Evolutionary conservation across 2,113 vertebrate genomes (phyloP).

Genomic region (human): GRCh38 chrX:132828501-132829000

Average conservation of each 20-base stretch:
- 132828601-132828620: not conserved
- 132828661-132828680: not conserved
- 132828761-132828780: too few species aligned
- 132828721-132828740: too few species aligned
- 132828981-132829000: not conserved
- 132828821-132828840: too few species aligned
- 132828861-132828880: too few species aligned
- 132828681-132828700: not conserved
- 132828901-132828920: not conserved
- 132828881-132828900: not conserved
- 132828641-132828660: not conserved
- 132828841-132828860: too few species aligned
- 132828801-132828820: not conserved
- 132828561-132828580: not conserved
- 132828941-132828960: not conserved
- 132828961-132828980: constrained; percentile 22
- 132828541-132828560: not conserved
- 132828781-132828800: too few species aligned
- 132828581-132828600: not conserved
- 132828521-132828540: not conserved
- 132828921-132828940: not conserved
- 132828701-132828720: not conserved
- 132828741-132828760: too few species aligned
- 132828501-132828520: not conserved
- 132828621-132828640: not conserved